phyloP scores from a whole-genome alignment of 2,888 invertebrate genomes.

The Pyrochroa serraticornis region DNA sequence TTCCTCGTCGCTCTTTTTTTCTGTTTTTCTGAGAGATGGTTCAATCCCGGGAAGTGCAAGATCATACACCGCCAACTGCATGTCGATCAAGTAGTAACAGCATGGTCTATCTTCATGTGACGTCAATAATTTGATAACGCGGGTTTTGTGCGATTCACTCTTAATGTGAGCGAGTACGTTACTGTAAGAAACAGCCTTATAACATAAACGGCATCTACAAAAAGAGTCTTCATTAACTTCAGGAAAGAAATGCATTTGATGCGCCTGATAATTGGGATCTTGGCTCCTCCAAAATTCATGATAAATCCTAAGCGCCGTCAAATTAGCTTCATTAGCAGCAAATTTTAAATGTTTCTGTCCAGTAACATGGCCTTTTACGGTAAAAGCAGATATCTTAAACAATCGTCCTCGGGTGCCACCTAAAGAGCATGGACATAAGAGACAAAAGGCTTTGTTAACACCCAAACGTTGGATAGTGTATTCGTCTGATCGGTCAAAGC shows the following conservation, averaged over 20 bases:
- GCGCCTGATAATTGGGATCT: slow-evolving; percentile 43
- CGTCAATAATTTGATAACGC: slow-evolving; percentile 32
- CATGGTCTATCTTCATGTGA: slow-evolving; percentile 22
- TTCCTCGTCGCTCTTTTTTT: slow-evolving; percentile 3
- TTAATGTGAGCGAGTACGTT: slow-evolving; percentile 36
- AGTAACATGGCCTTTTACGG: slow-evolving; percentile 39
- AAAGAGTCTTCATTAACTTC: slow-evolving; percentile 2
- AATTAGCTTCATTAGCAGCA: slow-evolving; percentile 14
- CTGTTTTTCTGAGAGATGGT: slow-evolving; percentile 4
- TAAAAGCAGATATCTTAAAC: slow-evolving; percentile 28
- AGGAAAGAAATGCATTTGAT: slow-evolving; percentile 46
- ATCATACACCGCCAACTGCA: slow-evolving; percentile 38
- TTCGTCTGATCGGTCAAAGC: slow-evolving; percentile 34
- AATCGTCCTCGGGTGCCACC: slow-evolving; percentile 21
- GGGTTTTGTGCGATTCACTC: slow-evolving; percentile 33
- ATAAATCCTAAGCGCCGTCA: slow-evolving; percentile 36
- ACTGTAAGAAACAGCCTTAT: slow-evolving; percentile 15
- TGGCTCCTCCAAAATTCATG: slow-evolving; percentile 44
- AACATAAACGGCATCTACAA: slow-evolving; percentile 38
- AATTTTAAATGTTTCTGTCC: slow-evolving; percentile 42
- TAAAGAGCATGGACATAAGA: slow-evolving; percentile 43
- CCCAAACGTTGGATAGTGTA: slow-evolving; percentile 39
- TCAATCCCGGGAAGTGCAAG: not conserved
- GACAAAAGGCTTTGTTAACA: slow-evolving; percentile 36
- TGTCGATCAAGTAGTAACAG: slow-evolving; percentile 30